These are phyloP conservation scores for Drosophila hydei DNA, from an alignment of 1,140 invertebrate species.

Conservation along the genomic window DNA sequence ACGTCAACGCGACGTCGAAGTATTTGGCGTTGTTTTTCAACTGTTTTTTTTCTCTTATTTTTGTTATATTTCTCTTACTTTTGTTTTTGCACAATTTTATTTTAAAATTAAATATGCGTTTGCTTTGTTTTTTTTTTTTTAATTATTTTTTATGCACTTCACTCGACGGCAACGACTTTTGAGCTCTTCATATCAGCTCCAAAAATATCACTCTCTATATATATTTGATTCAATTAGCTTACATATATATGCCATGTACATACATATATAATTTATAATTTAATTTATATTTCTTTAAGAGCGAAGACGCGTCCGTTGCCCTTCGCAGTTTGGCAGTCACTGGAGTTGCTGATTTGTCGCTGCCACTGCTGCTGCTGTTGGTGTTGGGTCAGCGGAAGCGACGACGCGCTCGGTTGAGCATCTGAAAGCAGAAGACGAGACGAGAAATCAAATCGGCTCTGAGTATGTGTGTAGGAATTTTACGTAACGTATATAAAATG, in stretches of 20 bases:
- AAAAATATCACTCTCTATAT: conserved; percentile 2
- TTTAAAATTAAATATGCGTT: conserved; percentile 5
- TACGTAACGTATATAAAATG: conserved; percentile 57
- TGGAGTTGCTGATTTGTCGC: conserved; percentile 29
- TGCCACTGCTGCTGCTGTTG: conserved; percentile 26
- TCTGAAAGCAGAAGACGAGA: conserved; percentile 57
- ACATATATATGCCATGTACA: background rate
- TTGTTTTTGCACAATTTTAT: conserved; percentile 2
- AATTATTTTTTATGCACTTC: conserved; percentile 31
- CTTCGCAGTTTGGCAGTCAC: conserved; percentile 22
- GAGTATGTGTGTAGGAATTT: conserved; percentile 35
- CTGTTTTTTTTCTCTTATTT: background rate
- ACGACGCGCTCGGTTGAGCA: conserved; percentile 41
- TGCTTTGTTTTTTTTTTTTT: conserved; percentile 27
- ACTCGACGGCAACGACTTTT: conserved; percentile 17
- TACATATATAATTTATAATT: conserved; percentile 6
- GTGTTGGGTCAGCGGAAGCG: conserved; percentile 56
- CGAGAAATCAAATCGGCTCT: conserved; percentile 42
- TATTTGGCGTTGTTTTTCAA: conserved; percentile 7
- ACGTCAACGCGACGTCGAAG: conserved; percentile 30
- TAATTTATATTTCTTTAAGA: background rate
- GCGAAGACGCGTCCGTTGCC: conserved; percentile 9
- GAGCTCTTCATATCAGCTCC: conserved; percentile 18
- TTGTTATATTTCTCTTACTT: conserved; percentile 4
- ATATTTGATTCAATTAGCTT: background rate